A percentile compares a stretch with the other conserved stretches of the same genome.
phyloP scores from a whole-genome alignment of 2,797 vertebrate species.

The Gila robusta region DNA sequence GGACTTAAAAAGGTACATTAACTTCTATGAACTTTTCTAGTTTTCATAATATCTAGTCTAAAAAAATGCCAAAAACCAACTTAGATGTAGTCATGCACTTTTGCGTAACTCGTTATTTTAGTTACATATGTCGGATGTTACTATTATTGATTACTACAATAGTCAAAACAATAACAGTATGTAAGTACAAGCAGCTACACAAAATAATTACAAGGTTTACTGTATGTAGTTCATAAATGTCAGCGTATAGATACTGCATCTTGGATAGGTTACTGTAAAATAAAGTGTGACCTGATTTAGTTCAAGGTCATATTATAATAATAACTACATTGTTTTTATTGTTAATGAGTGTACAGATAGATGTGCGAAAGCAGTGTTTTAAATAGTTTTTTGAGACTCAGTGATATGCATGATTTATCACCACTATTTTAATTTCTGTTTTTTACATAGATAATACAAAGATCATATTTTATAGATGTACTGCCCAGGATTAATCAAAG shows the following conservation, averaged over 20 bases:
- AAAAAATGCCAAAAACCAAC: not conserved
- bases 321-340: not conserved
- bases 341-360: not conserved
- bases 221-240: not conserved
- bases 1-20: conserved; percentile 43
- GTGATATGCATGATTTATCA: not conserved
- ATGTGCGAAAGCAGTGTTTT: not conserved
- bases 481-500: not conserved
- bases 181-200: not conserved
- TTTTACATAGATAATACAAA: not conserved
- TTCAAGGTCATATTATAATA: not conserved
- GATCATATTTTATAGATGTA: not conserved
- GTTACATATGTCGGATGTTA: not conserved
- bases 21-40: not conserved
- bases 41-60: too few species aligned
- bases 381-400: not conserved
- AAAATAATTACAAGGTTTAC: not conserved
- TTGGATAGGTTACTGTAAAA: not conserved
- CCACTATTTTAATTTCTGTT: not conserved
- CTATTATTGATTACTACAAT: not conserved
- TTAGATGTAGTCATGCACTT: not conserved
- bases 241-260: not conserved
- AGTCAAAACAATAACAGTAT: not conserved
- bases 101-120: not conserved
- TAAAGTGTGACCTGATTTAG: not conserved